A percentile compares a stretch with the other conserved stretches of the same genome.
phyloP scores from a whole-genome alignment of 2,113 vertebrate species.

The Fulmarus glacialis region DNA sequence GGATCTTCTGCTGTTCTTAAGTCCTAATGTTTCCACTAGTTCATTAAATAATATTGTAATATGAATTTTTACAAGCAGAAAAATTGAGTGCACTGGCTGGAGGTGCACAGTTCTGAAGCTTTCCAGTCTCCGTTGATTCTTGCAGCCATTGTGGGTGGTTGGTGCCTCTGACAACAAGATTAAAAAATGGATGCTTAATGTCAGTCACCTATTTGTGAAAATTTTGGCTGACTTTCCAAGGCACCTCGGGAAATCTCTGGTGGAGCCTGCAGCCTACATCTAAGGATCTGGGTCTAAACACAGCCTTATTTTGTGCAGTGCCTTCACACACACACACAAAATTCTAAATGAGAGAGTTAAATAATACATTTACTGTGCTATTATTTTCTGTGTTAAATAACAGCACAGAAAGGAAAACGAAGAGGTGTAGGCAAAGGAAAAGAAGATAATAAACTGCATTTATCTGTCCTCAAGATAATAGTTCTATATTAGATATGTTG shows the following conservation, averaged over 20 bases:
- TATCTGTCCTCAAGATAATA: slow-evolving; percentile 52
- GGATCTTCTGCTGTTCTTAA: background rate
- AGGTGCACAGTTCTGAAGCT: background rate
- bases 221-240: background rate
- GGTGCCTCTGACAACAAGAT: background rate
- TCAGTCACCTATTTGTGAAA: background rate
- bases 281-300: background rate
- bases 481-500: slow-evolving; percentile 57
- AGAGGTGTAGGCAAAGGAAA: slow-evolving; percentile 46
- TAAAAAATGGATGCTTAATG: background rate
- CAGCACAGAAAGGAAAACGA: slow-evolving; percentile 22
- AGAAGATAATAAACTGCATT: slow-evolving; percentile 44
- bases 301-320: background rate
- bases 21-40: background rate
- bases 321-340: background rate
- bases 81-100: background rate
- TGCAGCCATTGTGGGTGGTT: background rate
- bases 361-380: slow-evolving; percentile 46
- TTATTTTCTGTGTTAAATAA: slow-evolving; percentile 59
- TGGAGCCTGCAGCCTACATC: background rate
- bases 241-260: background rate
- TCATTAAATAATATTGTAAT: background rate
- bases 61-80: background rate
- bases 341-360: slow-evolving; percentile 6
- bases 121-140: background rate